Evolutionary conservation across 1,140 invertebrate genomes (phyloP).

Genomic region (Copidosoma floridanum): DNA sequence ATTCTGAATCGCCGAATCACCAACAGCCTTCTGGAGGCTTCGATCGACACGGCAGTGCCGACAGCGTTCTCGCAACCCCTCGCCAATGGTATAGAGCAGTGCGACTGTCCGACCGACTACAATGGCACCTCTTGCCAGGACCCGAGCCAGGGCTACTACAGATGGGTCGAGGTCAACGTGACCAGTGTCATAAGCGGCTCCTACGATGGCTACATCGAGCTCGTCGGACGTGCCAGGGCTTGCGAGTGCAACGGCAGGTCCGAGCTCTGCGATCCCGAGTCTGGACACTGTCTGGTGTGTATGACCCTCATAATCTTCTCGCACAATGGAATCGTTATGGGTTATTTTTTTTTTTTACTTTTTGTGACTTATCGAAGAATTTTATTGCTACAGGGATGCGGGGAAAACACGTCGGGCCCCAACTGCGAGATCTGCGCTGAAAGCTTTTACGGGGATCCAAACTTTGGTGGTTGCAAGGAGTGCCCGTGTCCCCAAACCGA

Average conservation of each 20-base stretch:
- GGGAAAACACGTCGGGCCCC: slow-evolving; percentile 74
- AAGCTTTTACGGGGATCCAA: slow-evolving; percentile 81
- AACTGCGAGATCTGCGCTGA: slow-evolving; percentile 76
- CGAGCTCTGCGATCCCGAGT: slow-evolving; percentile 76
- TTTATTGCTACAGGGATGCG: slow-evolving; percentile 70
- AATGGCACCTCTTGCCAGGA: slow-evolving; percentile 82
- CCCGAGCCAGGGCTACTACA: slow-evolving; percentile 82
- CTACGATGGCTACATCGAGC: slow-evolving; percentile 63
- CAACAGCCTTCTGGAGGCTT: slow-evolving; percentile 74
- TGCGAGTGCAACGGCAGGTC: slow-evolving; percentile 85
- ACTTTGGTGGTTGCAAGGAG: slow-evolving; percentile 67
- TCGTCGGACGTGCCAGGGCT: slow-evolving; percentile 77
- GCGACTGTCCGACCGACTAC: slow-evolving; percentile 79
- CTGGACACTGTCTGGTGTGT: slow-evolving; percentile 79
- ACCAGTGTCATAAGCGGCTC: slow-evolving; percentile 52
- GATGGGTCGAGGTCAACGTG: slow-evolving; percentile 61
- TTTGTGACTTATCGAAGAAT: no score
- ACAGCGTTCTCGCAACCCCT: slow-evolving; percentile 62
- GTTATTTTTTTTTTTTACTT: neutral
- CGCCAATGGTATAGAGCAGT: slow-evolving; percentile 79
- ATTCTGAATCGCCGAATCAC: neutral
- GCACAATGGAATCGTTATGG: no score
- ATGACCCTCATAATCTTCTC: neutral
- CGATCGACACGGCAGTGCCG: slow-evolving; percentile 78
- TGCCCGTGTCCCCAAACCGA: slow-evolving; percentile 82